These are phyloP conservation scores for Limonius californicus DNA, from an alignment of 1,140 invertebrate species.

Conservation along the genomic window DNA sequence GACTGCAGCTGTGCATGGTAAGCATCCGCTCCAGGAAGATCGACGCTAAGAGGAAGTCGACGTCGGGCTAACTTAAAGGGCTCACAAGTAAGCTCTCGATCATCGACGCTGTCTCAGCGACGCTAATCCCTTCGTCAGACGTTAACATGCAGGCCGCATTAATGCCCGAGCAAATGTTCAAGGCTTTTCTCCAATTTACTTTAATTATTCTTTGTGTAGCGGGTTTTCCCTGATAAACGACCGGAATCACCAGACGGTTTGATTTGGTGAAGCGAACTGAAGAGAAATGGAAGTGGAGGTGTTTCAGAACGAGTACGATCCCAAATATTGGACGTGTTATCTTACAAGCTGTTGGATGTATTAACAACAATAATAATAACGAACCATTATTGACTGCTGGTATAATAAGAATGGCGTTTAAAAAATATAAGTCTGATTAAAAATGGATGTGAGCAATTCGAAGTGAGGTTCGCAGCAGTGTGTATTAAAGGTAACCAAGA, in stretches of 20 bases:
- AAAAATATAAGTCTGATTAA: neutral
- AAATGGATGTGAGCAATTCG: neutral
- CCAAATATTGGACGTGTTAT: too few species aligned
- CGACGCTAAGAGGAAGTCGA: neutral
- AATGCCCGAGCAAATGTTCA: neutral
- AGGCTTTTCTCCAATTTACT: too few species aligned
- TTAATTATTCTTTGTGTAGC: too few species aligned
- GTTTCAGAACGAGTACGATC: too few species aligned
- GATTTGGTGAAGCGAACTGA: too few species aligned
- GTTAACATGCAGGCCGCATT: neutral
- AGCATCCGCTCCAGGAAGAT: neutral
- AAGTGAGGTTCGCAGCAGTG: neutral
- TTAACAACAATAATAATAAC: too few species aligned
- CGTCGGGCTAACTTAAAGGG: neutral
- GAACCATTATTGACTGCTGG: too few species aligned
- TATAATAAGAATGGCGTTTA: too few species aligned
- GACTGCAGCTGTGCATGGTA: neutral
- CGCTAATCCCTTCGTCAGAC: neutral
- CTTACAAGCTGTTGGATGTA: too few species aligned
- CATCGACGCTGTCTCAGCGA: neutral
- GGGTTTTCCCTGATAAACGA: too few species aligned
- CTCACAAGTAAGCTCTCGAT: constrained; percentile 9
- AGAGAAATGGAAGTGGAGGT: too few species aligned
- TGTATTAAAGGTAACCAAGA: constrained; percentile 76
- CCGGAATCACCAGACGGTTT: too few species aligned